Evolutionary conservation across 2,888 invertebrate genomes (phyloP).

Genomic region (Zygothrica quintamaculata): DNA sequence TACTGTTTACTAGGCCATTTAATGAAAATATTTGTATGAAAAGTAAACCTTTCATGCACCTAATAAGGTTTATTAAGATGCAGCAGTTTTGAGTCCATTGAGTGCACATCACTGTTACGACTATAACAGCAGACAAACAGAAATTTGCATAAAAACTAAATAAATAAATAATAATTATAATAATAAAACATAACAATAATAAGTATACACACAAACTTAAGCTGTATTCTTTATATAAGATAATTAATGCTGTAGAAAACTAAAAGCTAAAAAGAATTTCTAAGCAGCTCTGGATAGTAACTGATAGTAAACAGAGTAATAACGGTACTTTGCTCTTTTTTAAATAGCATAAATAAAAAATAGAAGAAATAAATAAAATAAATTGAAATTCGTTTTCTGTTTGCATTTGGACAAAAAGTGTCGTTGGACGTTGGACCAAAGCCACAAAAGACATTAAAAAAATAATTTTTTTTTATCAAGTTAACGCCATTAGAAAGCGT

Average conservation of each 20-base stretch:
- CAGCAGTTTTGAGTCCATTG: conserved; percentile 40
- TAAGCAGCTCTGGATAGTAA: no score
- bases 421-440: conserved; percentile 59
- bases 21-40: conserved; percentile 44
- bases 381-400: conserved; percentile 63
- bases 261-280: no score
- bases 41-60: conserved; percentile 70
- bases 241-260: no score
- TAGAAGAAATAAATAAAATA: conserved; percentile 9
- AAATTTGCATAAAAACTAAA: conserved; percentile 49
- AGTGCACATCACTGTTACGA: no score
- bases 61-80: conserved; percentile 64
- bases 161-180: conserved; percentile 1
- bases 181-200: no score
- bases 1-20: conserved; percentile 58
- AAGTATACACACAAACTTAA: background rate
- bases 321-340: conserved; percentile 58
- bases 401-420: conserved; percentile 70
- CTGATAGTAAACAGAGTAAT: no score
- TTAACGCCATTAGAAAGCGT: conserved; percentile 70
- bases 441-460: conserved; percentile 43
- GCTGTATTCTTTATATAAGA: conserved; percentile 47
- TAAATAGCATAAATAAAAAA: conserved; percentile 21
- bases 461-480: conserved; percentile 43
- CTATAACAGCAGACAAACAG: no score